phyloP scores from a whole-genome alignment of 2,113 vertebrate genomes.

The Aplodontia rufa region DNA sequence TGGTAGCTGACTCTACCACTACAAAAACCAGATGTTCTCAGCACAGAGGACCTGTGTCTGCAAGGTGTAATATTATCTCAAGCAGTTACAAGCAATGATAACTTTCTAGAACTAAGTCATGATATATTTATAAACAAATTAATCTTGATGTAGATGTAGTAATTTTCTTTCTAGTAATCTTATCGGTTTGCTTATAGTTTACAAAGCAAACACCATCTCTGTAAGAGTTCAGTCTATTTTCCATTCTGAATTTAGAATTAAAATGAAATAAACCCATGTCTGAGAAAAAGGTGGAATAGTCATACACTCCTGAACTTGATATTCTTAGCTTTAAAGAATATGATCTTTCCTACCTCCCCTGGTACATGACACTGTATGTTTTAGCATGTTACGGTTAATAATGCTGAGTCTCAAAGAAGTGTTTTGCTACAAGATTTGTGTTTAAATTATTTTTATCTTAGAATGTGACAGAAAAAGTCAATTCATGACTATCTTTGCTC shows the following conservation, averaged over 20 bases:
- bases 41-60: background rate
- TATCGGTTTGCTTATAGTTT: slow-evolving; percentile 40
- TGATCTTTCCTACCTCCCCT: background rate
- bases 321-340: background rate
- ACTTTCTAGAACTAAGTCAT: background rate
- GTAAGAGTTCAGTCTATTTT: slow-evolving; percentile 18
- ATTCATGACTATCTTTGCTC: background rate
- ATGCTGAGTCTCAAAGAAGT: background rate
- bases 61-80: background rate
- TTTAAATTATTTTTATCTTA: slow-evolving; percentile 5
- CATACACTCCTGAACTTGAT: background rate
- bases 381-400: background rate
- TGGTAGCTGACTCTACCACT: background rate
- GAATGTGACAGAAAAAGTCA: background rate
- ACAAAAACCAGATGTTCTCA: background rate
- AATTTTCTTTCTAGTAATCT: slow-evolving; percentile 48
- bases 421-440: background rate
- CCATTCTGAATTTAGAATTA: slow-evolving; percentile 37
- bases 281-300: slow-evolving; percentile 24
- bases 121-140: background rate
- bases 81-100: background rate
- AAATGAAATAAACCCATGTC: slow-evolving; percentile 34
- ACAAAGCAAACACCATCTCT: slow-evolving; percentile 27
- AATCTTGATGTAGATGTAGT: slow-evolving; percentile 31
- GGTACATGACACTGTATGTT: background rate